Conservation (phyloP, 2,888 invertebrate genomes). For the Muscina levida region DNA sequence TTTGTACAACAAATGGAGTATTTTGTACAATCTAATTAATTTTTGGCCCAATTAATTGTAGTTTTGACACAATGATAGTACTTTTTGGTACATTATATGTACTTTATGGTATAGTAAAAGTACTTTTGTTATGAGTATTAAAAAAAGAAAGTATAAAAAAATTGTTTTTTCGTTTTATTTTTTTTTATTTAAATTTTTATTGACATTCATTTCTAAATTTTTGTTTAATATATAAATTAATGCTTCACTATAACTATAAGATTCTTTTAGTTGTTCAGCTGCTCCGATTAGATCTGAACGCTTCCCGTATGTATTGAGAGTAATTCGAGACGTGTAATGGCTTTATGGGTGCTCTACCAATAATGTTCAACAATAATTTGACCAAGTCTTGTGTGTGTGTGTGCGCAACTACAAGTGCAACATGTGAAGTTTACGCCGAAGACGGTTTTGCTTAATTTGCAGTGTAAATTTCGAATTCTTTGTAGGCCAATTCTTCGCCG, state of each 20-base stretch:
- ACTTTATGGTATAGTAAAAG: too few species aligned
- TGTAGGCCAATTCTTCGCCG: conserved; percentile 88
- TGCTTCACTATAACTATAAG: conserved; percentile 27
- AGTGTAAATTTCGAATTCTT: conserved; percentile 89
- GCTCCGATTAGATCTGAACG: conserved; percentile 24
- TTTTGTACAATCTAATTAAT: too few species aligned
- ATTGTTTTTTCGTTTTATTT: too few species aligned
- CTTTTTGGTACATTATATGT: too few species aligned
- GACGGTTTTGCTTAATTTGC: conserved; percentile 73
- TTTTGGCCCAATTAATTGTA: too few species aligned
- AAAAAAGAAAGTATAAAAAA: too few species aligned
- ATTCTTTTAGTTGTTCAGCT: conserved; percentile 29
- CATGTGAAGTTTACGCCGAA: too few species aligned
- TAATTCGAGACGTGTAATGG: conserved; percentile 38
- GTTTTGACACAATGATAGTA: too few species aligned
- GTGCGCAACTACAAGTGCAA: conserved; percentile 23
- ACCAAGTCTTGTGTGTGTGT: background rate
- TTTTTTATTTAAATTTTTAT: too few species aligned
- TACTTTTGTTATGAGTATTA: too few species aligned
- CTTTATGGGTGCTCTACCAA: conserved; percentile 14
- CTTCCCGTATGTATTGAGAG: background rate
- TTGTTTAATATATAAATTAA: conserved; percentile 17
- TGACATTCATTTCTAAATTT: conserved; percentile 30
- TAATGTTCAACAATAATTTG: background rate
- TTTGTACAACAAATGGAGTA: too few species aligned